phyloP scores from a whole-genome alignment of 2,113 vertebrate species.

The Neodontobutis hainanensis region DNA sequence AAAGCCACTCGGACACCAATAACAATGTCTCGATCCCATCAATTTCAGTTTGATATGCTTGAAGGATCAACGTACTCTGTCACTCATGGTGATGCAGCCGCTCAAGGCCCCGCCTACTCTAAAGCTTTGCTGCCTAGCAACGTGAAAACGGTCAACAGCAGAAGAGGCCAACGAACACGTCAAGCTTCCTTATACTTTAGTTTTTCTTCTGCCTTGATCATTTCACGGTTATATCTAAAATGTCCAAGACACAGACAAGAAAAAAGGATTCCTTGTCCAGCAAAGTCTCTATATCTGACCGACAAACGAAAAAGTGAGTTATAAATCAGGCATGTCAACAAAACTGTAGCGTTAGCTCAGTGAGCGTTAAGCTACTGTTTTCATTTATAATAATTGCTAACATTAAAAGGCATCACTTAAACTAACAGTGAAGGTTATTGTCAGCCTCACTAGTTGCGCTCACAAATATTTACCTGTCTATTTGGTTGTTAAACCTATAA shows the following conservation, averaged over 20 bases:
- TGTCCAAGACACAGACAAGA: slow-evolving; percentile 73
- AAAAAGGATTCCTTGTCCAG: slow-evolving; percentile 75
- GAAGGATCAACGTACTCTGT: not conserved
- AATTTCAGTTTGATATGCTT: not conserved
- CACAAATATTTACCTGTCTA: no score
- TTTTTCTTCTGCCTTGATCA: not conserved
- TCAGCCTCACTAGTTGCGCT: no score
- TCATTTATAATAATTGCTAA: no score
- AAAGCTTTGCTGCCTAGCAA: slow-evolving; percentile 61
- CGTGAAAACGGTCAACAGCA: slow-evolving; percentile 47
- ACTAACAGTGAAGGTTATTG: no score
- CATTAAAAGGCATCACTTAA: no score
- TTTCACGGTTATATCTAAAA: slow-evolving; percentile 21
- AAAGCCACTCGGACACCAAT: no score
- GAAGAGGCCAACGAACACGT: not conserved
- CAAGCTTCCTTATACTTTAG: not conserved
- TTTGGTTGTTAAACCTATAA: not conserved
- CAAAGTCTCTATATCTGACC: slow-evolving; percentile 68
- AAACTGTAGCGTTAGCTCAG: not conserved
- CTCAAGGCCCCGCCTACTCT: slow-evolving; percentile 12
- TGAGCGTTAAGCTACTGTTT: slow-evolving; percentile 7
- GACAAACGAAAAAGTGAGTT: slow-evolving; percentile 80
- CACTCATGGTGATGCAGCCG: not conserved
- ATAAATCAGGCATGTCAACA: not conserved
- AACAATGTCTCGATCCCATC: no score